Evolutionary conservation across 2,888 invertebrate genomes (phyloP).

Genomic region (Ashinkailepas kermadecensis): DNA sequence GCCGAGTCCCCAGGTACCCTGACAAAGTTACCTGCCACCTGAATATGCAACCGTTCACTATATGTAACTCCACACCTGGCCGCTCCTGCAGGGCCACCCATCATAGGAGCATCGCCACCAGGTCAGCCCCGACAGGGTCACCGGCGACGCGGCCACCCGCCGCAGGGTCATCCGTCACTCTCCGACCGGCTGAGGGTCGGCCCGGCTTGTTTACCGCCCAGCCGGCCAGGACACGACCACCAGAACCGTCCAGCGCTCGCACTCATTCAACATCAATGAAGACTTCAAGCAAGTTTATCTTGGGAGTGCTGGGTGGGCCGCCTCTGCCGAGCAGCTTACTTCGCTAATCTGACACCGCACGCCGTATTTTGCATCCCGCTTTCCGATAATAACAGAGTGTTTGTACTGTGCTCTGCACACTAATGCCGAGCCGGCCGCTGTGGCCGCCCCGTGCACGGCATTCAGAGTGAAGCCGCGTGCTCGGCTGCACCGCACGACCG

Average conservation of each 20-base stretch:
- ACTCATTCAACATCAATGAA: constrained; percentile 13
- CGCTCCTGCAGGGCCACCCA: too few species aligned
- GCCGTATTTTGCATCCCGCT: neutral
- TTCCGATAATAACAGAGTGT: constrained; percentile 15
- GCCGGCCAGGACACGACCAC: neutral
- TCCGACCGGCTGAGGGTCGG: too few species aligned
- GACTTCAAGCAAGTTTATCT: constrained; percentile 15
- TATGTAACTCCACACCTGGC: too few species aligned
- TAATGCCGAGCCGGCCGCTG: neutral
- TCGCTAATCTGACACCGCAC: neutral
- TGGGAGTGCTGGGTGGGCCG: constrained; percentile 5
- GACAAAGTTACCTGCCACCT: too few species aligned
- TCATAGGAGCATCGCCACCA: too few species aligned
- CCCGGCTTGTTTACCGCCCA: neutral
- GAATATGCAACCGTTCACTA: too few species aligned
- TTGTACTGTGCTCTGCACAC: neutral
- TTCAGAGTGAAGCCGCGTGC: neutral
- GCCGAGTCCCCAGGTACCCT: too few species aligned
- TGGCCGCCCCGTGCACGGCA: neutral
- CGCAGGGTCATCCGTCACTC: neutral
- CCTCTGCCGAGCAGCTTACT: neutral
- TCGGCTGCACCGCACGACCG: neutral
- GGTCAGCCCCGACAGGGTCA: too few species aligned
- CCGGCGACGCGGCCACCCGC: too few species aligned
- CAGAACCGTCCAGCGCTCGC: neutral